A percentile compares a stretch with the other conserved stretches of the same genome.
These are phyloP conservation scores for Rhyacichthys aspro DNA, from an alignment of 2,797 vertebrate genomes.

Conservation along the genomic window DNA sequence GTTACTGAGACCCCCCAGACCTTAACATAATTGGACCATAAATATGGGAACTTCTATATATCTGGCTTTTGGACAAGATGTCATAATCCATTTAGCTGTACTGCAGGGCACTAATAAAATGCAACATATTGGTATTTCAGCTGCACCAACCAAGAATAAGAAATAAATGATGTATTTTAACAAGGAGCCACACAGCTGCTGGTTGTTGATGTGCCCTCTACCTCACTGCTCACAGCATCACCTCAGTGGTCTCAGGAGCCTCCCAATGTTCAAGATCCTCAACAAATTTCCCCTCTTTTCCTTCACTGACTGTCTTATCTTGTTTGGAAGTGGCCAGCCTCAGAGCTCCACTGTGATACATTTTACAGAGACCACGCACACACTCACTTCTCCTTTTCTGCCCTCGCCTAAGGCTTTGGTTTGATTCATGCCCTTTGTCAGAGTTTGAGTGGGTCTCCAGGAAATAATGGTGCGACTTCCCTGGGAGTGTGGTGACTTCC, in stretches of 20 bases:
- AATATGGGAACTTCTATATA: neutral
- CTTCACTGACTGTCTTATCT: constrained; percentile 59
- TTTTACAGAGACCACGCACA: constrained; percentile 18
- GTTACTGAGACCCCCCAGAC: no score
- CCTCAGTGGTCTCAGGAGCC: constrained; percentile 37
- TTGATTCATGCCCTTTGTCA: constrained; percentile 76
- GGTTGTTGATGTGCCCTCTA: constrained; percentile 5
- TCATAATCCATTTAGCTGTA: neutral
- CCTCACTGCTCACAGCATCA: constrained; percentile 38
- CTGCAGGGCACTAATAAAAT: constrained; percentile 4
- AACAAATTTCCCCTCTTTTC: constrained; percentile 37
- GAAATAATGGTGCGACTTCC: constrained; percentile 74
- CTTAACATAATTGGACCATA: no score
- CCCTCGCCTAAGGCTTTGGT: constrained; percentile 71
- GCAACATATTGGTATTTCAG: constrained; percentile 6
- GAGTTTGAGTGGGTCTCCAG: constrained; percentile 71
- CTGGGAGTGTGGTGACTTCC: constrained; percentile 58
- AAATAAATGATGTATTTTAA: constrained; percentile 23
- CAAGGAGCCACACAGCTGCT: constrained; percentile 6
- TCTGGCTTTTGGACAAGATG: neutral
- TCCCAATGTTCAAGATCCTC: constrained; percentile 36
- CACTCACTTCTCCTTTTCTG: constrained; percentile 46
- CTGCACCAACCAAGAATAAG: constrained; percentile 14
- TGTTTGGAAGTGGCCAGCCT: constrained; percentile 58
- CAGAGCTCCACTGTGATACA: constrained; percentile 39